Evolutionary conservation across 2,797 vertebrate genomes (phyloP).

Genomic region (Sebastes alutus): DNA sequence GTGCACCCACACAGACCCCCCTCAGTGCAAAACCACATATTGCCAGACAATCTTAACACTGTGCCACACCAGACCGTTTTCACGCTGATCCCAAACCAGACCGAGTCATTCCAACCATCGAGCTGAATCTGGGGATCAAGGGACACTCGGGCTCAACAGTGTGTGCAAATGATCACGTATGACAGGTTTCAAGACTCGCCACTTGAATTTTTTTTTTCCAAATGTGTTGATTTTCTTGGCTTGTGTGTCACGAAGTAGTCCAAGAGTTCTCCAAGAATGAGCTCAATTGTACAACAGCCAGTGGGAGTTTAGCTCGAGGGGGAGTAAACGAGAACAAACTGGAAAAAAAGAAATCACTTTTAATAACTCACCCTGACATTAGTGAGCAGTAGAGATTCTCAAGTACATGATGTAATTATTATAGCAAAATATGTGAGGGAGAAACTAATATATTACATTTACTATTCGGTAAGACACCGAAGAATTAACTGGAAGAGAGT

Average conservation of each 20-base stretch:
- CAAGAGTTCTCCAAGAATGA: slow-evolving; percentile 43
- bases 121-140: background rate
- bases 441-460: background rate
- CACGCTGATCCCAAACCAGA: background rate
- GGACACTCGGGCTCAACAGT: slow-evolving; percentile 4
- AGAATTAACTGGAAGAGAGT: background rate
- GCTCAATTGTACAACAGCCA: slow-evolving; percentile 41
- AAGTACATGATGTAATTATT: slow-evolving; percentile 31
- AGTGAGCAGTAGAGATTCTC: slow-evolving; percentile 5
- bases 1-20: background rate
- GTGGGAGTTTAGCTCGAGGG: slow-evolving; percentile 34
- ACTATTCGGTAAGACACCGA: background rate
- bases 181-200: slow-evolving; percentile 23
- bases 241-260: slow-evolving; percentile 17
- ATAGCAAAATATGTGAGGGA: slow-evolving; percentile 14
- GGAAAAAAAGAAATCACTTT: slow-evolving; percentile 18
- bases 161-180: slow-evolving; percentile 29
- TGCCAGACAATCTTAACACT: background rate
- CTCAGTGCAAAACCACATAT: background rate
- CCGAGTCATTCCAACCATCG: slow-evolving; percentile 7
- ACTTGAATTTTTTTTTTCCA: background rate
- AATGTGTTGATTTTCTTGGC: slow-evolving; percentile 53
- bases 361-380: slow-evolving; percentile 12
- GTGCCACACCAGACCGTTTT: slow-evolving; percentile 2
- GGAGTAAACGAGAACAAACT: slow-evolving; percentile 19